Conservation (phyloP, 2,888 invertebrate genomes). For the Dyspetes luteomarginatus region DNA sequence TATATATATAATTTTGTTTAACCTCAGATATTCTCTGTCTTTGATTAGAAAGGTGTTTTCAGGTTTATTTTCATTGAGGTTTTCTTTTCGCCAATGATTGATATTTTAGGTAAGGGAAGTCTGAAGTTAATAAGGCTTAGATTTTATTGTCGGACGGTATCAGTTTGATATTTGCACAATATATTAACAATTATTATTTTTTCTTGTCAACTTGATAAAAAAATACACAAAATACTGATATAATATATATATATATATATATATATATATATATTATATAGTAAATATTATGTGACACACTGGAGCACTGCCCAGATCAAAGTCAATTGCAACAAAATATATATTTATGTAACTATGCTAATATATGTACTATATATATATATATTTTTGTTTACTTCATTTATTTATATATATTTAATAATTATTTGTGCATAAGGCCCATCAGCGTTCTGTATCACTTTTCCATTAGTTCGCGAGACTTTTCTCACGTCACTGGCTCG, state of each 20-base stretch:
- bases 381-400: conserved; percentile 64
- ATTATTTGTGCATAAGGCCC: conserved; percentile 71
- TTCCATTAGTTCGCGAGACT: conserved; percentile 56
- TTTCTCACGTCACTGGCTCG: conserved; percentile 46
- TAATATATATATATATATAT: conserved; percentile 72
- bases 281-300: conserved; percentile 64
- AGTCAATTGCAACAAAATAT: conserved; percentile 79
- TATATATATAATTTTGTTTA: neutral
- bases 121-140: conserved; percentile 74
- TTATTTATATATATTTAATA: conserved; percentile 70
- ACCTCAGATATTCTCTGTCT: neutral
- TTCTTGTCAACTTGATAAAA: conserved; percentile 76
- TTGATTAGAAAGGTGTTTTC: neutral
- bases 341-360: conserved; percentile 52
- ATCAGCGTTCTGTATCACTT: conserved; percentile 69
- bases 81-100: neutral
- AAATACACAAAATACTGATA: conserved; percentile 79
- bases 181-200: conserved; percentile 81
- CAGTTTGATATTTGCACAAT: conserved; percentile 82
- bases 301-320: conserved; percentile 80
- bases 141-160: conserved; percentile 83
- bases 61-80: neutral
- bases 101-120: conserved; percentile 32
- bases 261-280: conserved; percentile 73
- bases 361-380: conserved; percentile 44